phyloP scores from a whole-genome alignment of 1,140 invertebrate genomes.

The Megalonaias nervosa region DNA sequence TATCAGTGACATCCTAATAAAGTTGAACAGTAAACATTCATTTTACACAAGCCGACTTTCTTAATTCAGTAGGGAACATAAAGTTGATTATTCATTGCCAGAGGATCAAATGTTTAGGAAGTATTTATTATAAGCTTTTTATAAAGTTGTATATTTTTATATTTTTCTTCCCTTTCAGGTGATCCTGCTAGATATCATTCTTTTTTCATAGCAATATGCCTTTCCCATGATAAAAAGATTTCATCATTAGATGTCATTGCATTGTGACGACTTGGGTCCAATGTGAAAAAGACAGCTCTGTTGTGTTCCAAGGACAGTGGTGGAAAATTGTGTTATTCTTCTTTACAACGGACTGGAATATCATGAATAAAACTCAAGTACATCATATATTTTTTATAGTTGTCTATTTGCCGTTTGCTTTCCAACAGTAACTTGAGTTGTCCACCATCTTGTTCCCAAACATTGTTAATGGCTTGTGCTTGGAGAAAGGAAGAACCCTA shows the following conservation, averaged over 20 bases:
- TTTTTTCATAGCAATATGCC: conserved; percentile 70
- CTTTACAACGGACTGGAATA: conserved; percentile 67
- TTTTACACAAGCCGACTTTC: too few relatives aligned
- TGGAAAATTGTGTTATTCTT: conserved; percentile 56
- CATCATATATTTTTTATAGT: too few relatives aligned
- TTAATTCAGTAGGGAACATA: neutral
- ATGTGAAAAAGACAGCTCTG: conserved; percentile 67
- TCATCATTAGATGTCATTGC: conserved; percentile 63
- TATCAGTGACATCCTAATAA: too few relatives aligned
- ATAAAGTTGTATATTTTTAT: neutral
- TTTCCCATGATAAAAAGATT: conserved; percentile 49
- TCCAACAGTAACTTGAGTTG: too few relatives aligned
- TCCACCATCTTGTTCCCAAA: too few relatives aligned
- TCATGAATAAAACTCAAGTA: too few relatives aligned
- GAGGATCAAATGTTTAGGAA: neutral
- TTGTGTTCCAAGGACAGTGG: conserved; percentile 56
- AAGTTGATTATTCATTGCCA: neutral
- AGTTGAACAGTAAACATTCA: neutral
- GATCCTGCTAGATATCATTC: conserved; percentile 70
- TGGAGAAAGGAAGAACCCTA: too few relatives aligned
- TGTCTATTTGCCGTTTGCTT: too few relatives aligned
- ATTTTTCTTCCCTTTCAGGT: too few relatives aligned
- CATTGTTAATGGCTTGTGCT: too few relatives aligned
- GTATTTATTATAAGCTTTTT: neutral
- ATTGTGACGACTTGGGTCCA: conserved; percentile 62